A percentile compares a stretch with the other conserved stretches of the same genome.
Evolutionary conservation across 2,113 vertebrate species (phyloP).

Genomic region (Stictonetta naevosa): DNA sequence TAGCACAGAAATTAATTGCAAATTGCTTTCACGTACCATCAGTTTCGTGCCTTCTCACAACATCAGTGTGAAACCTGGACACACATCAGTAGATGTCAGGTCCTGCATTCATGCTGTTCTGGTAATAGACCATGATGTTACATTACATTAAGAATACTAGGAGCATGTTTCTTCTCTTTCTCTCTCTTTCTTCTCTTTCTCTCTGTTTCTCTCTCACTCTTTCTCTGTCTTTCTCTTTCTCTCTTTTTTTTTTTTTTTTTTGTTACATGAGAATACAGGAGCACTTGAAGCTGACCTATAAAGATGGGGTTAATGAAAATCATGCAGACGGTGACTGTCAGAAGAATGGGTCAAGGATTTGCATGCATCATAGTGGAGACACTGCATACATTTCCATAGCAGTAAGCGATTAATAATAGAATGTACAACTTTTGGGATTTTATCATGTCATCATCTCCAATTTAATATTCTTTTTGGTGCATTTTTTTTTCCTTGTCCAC

Average conservation of each 20-base stretch:
- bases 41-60: background rate
- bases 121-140: background rate
- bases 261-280: background rate
- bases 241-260: background rate
- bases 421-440: background rate
- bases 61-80: background rate
- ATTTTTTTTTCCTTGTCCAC: background rate
- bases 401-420: conserved; percentile 35
- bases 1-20: background rate
- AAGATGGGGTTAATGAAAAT: conserved; percentile 18
- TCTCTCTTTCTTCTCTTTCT: background rate
- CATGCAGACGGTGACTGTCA: background rate
- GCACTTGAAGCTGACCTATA: background rate
- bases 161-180: background rate
- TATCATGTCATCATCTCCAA: background rate
- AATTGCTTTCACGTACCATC: background rate
- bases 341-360: conserved; percentile 1
- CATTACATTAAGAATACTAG: background rate
- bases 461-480: conserved; percentile 25
- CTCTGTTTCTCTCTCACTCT: background rate
- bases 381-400: conserved; percentile 38
- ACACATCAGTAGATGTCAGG: background rate
- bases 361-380: background rate
- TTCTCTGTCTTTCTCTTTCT: background rate
- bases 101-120: background rate